phyloP scores from a whole-genome alignment of 1,140 invertebrate genomes.

The Dufourea novaeangliae region DNA sequence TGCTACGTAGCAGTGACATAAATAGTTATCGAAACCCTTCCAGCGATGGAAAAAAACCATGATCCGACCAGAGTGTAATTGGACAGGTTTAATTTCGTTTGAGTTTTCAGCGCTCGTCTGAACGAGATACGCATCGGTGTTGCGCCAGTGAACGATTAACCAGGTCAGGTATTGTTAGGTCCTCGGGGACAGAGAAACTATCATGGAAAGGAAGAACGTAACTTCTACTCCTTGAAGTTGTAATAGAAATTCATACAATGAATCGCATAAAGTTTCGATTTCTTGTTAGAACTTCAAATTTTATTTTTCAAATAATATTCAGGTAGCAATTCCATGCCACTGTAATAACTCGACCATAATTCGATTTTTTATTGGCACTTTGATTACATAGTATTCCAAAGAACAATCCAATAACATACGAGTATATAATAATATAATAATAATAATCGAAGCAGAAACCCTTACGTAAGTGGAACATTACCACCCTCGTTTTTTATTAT shows the following conservation, averaged over 20 bases:
- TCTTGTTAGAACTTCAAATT: not conserved
- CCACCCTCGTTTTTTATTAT: too few relatives aligned
- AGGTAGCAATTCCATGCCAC: too few relatives aligned
- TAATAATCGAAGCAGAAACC: too few relatives aligned
- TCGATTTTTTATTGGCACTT: too few relatives aligned
- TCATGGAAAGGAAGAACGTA: conserved; percentile 48
- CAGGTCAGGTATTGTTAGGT: conserved; percentile 65
- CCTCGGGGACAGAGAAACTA: conserved; percentile 53
- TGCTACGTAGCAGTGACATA: not conserved
- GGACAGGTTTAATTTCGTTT: conserved; percentile 67
- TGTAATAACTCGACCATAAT: too few relatives aligned
- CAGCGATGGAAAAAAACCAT: not conserved
- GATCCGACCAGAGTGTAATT: conserved; percentile 63
- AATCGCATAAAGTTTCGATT: not conserved
- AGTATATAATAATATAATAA: too few relatives aligned
- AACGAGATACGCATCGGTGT: conserved; percentile 71
- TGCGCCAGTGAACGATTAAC: conserved; percentile 76
- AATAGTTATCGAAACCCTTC: not conserved
- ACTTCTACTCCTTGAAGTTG: not conserved
- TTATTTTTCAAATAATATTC: not conserved
- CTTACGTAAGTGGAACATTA: too few relatives aligned
- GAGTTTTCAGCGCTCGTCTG: conserved; percentile 67
- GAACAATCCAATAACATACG: too few relatives aligned
- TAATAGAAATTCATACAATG: not conserved
- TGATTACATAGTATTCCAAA: too few relatives aligned